Evolutionary conservation across 2,797 vertebrate species (phyloP), one percentile per base, ranked within the genome.

Genomic region (Peromyscus melanophrys): DNA sequence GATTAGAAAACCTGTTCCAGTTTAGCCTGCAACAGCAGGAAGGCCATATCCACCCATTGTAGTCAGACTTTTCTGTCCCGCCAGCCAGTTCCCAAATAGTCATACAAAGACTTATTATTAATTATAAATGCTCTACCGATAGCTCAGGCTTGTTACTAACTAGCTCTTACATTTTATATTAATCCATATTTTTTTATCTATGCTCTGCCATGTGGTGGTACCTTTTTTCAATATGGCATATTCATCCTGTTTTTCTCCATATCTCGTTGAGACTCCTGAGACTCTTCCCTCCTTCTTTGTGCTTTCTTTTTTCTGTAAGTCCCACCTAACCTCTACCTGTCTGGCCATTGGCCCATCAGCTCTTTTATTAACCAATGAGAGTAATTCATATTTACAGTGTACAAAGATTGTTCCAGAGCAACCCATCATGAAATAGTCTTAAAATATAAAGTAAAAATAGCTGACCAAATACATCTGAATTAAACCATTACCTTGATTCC

Each of bases 401-500:
- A n/a, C 34, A n/a, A 71, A 71, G 67, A 71, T 71, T 71, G 34
- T 71, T n/a, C 34, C 34, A 21, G 16, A 71, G 6, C 16, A 37
- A n/a, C 16, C 34, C 69, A 92, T 40, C 9, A 43, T 69, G 49
- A 34, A 46, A 59, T 23, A 83, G 0, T 49, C 1, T 3, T 85
- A 27, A 40, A 2, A 5, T 86, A 29, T 90, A 61, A 94, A 96
- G 49, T 90, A 46, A 75, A 94, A 49, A 49, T 16, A 19, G 3
- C 40, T 55, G 61, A 43, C 9, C 31, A 90, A 92, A 76, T 65
- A 52, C 77, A 63, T 27, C 1, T 46, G 63, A 84, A 73, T 80
- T 78, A 59, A 80, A 75, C 9, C 14, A 52, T 76, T 13, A 31
- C 19, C 59, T 86, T 94, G 76, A 94, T 87, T 95, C n/a, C 11